These are phyloP conservation scores for Nudaria mundana DNA, from an alignment of 2,888 invertebrate species.

Conservation along the genomic window DNA sequence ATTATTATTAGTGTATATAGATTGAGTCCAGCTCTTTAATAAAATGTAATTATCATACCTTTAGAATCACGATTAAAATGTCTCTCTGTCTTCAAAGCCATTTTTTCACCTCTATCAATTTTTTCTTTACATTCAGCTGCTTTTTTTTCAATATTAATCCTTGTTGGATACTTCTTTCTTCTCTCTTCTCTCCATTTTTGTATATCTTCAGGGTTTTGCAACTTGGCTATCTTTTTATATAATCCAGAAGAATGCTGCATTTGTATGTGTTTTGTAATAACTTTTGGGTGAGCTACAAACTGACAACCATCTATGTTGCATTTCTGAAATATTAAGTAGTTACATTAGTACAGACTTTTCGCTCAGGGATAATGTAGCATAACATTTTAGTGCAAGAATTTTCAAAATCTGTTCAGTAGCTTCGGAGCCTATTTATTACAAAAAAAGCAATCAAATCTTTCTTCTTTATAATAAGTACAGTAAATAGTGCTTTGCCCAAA, in stretches of 20 bases:
- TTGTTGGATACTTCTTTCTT: conserved; percentile 88
- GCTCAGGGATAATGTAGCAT: neutral
- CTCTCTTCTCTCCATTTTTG: conserved; percentile 92
- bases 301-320: conserved; percentile 91
- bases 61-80: conserved; percentile 35
- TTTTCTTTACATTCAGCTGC: conserved; percentile 84
- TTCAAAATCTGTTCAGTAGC: no score
- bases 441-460: no score
- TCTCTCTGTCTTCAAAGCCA: conserved; percentile 65
- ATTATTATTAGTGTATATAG: no score
- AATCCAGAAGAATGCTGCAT: conserved; percentile 93
- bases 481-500: no score
- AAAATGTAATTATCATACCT: no score
- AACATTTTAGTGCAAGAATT: no score
- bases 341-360: neutral
- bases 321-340: conserved; percentile 55
- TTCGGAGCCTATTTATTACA: no score
- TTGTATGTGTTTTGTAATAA: conserved; percentile 90
- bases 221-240: conserved; percentile 87
- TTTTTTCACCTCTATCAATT: conserved; percentile 87
- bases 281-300: conserved; percentile 88
- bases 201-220: conserved; percentile 90
- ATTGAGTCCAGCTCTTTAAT: no score
- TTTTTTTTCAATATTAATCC: conserved; percentile 84
- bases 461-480: no score